Evolutionary conservation across 2,888 invertebrate genomes (phyloP), one percentile per base, ranked within the genome.

Genomic region (Meliscaeva auricollis): DNA sequence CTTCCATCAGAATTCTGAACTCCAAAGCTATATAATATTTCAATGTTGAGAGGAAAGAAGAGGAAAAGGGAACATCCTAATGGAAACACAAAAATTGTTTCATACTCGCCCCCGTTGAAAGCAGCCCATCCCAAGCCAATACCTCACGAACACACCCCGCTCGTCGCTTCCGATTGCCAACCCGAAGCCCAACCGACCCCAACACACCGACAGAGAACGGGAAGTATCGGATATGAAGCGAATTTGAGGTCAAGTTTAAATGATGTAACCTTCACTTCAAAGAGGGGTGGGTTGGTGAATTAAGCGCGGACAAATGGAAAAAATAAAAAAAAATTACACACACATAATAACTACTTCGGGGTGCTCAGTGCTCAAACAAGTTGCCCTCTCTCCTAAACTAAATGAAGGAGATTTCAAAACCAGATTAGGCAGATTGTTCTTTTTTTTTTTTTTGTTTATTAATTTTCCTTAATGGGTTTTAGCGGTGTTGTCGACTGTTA

Each of bases 161-260:
- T 26, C 62, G 6, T 11, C 15, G 11, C n/a, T n/a, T n/a, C n/a
- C n/a, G 9, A 15, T 8, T 9, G 13, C 38, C 32, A 32, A 32
- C 8, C 26, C 30, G 26, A 3, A 26, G 26, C 26, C 22, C 9
- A 41, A 60, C 64, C 26, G 46, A 56, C 38, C 48, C 17, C 26
- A 17, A 13, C 35, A 64, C 15, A 56, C 26, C 46, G 15, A 32
- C 22, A 30, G 30, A 26, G 41, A 75, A 62, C 46, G 52, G 38
- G 9, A 72, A 66, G 58, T 68, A 66, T 81, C 46, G 41, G 76
- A 44, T 68, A 77, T 62, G 62, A 46, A 32, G 62, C 75, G 41
- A 78, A 76, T 84, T 84, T 80, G 84, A 68, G 84, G 84, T 84
- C 84, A 84, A 84, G 84, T 84, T 84, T 84, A 84, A 79, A 64